A percentile compares a stretch with the other conserved stretches of the same genome.
Evolutionary conservation across 2,113 vertebrate species (phyloP).

Genomic region (Cisticola juncidis): DNA sequence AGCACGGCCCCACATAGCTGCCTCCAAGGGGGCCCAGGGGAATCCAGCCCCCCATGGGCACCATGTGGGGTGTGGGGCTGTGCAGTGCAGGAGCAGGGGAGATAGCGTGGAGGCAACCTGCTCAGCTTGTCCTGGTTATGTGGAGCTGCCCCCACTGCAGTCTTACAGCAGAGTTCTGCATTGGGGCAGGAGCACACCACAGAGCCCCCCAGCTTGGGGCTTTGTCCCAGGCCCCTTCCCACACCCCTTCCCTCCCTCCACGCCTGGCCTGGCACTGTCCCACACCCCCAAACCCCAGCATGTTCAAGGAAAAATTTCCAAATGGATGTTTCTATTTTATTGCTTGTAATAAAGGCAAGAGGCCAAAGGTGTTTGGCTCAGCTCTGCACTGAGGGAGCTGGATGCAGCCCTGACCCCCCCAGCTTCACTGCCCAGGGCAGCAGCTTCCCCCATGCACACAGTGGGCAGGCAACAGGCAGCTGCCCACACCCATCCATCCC

Average conservation of each 20-base stretch:
- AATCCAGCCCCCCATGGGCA: not conserved
- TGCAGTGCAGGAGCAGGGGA: not conserved
- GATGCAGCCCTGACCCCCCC: not conserved
- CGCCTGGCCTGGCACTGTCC: not conserved
- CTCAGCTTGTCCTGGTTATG: not conserved
- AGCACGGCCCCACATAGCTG: fast-evolving
- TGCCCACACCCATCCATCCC: not conserved
- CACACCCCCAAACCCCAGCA: not conserved
- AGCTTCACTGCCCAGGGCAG: not conserved
- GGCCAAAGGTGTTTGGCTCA: not conserved
- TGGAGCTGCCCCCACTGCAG: not conserved
- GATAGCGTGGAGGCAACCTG: not conserved
- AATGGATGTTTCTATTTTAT: conserved; percentile 77
- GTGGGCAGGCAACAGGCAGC: not conserved
- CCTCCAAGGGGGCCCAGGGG: not conserved
- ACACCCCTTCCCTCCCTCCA: not conserved
- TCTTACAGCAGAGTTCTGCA: not conserved
- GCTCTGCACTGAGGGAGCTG: not conserved
- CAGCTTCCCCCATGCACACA: not conserved
- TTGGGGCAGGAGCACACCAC: not conserved
- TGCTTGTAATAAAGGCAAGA: conserved; percentile 78
- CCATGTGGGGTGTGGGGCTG: not conserved
- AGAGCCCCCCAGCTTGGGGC: not conserved
- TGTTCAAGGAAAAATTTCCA: conserved; percentile 67
- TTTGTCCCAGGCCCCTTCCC: not conserved